Evolutionary conservation across 2,113 vertebrate genomes (phyloP).

Genomic region (Colistium nudipinnis): DNA sequence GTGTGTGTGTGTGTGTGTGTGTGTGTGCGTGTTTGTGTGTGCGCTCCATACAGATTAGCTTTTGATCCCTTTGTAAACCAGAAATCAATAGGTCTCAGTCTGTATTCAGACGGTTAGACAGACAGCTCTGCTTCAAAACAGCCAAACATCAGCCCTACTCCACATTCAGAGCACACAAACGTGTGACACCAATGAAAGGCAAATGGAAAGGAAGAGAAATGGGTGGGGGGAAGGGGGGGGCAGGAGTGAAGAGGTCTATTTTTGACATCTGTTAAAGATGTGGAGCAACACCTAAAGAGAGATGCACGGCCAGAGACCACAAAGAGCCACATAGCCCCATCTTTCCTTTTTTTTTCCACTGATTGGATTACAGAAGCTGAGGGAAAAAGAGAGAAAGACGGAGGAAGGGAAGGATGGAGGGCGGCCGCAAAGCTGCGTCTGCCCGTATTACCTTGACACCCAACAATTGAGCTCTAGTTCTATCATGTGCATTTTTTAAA

Average conservation of each 20-base stretch:
- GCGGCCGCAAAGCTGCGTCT: no score
- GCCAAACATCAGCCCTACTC: conserved; percentile 58
- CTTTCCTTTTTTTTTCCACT: conserved; percentile 25
- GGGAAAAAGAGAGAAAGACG: neutral
- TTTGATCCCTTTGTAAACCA: conserved; percentile 64
- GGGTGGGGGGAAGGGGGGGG: neutral
- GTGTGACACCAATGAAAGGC: conserved; percentile 55
- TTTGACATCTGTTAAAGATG: conserved; percentile 50
- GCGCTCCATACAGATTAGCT: conserved; percentile 58
- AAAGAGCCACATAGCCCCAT: no score
- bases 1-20: neutral
- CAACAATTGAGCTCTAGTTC: neutral
- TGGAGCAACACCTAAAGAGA: conserved; percentile 24
- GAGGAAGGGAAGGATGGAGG: no score
- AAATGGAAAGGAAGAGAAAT: conserved; percentile 18
- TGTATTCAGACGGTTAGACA: conserved; percentile 58
- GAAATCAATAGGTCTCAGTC: conserved; percentile 67
- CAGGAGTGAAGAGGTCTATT: conserved; percentile 49
- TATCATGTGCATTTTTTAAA: neutral
- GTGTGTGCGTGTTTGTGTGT: conserved; percentile 3
- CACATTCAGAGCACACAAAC: conserved; percentile 64
- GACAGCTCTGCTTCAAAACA: conserved; percentile 81
- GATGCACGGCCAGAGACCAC: conserved; percentile 29
- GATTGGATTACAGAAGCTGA: conserved; percentile 19
- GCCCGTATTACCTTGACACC: neutral